phyloP scores from a whole-genome alignment of 2,113 vertebrate genomes.

The Pangasianodon gigas region DNA sequence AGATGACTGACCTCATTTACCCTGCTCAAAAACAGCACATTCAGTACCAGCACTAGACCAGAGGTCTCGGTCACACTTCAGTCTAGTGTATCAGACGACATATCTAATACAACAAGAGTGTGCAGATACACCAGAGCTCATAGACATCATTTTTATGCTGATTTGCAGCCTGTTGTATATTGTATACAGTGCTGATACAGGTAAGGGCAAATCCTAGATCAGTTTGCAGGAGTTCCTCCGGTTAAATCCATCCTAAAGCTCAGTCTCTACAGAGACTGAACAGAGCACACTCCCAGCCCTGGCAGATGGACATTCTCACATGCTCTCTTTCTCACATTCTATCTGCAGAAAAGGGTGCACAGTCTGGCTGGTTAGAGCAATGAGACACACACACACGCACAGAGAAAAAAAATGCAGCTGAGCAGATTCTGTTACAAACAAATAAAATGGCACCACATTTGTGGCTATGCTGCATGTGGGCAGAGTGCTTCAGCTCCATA shows the following conservation, averaged over 20 bases:
- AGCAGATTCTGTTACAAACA: constrained; percentile 34
- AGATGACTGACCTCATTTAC: background rate
- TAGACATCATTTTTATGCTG: background rate
- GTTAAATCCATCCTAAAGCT: constrained; percentile 59
- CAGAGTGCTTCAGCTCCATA: constrained; percentile 16
- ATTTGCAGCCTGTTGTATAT: background rate
- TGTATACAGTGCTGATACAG: background rate
- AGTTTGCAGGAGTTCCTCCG: background rate
- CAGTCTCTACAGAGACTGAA: constrained; percentile 15
- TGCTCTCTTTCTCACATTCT: background rate
- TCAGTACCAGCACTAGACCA: background rate
- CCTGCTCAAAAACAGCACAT: background rate
- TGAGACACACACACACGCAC: background rate
- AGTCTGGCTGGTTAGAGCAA: background rate
- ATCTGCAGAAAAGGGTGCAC: background rate
- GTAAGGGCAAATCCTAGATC: background rate
- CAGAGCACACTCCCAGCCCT: constrained; percentile 51
- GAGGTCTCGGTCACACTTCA: background rate
- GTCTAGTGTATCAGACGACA: background rate
- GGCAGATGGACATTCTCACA: constrained; percentile 57
- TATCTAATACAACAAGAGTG: background rate
- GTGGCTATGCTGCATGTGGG: background rate
- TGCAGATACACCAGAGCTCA: no score
- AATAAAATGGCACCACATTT: constrained; percentile 5
- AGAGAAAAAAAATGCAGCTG: background rate